Percentiles rank a stretch among this genome's conserved stretches.
Conservation (phyloP, 2,888 invertebrate species). For the Helobdella robusta region DNA sequence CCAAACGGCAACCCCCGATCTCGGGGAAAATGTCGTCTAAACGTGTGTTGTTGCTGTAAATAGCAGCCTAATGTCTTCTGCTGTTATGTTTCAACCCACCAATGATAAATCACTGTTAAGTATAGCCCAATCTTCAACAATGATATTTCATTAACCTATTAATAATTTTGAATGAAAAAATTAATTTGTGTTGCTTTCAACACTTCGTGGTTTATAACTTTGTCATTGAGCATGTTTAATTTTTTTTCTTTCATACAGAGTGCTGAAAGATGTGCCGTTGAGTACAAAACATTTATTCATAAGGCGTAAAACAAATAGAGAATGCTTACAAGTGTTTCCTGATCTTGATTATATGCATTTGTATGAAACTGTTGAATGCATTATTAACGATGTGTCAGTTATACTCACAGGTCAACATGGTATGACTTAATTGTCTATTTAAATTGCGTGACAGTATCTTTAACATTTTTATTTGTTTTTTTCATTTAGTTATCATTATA, state of each 20-base stretch:
- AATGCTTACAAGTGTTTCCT: constrained; percentile 80
- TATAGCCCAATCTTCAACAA: no score
- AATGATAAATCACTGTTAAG: no score
- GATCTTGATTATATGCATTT: constrained; percentile 92
- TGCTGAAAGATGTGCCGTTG: constrained; percentile 88
- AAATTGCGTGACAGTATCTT: neutral
- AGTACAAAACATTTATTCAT: constrained; percentile 76
- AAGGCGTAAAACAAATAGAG: constrained; percentile 69
- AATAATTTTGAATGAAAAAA: neutral
- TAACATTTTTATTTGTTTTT: neutral
- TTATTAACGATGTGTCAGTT: constrained; percentile 84
- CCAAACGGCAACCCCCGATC: no score
- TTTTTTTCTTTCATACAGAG: constrained; percentile 57
- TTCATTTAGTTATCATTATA: neutral
- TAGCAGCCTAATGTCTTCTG: no score
- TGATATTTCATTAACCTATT: neutral
- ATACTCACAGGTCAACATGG: constrained; percentile 65
- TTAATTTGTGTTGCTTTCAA: no score
- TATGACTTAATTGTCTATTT: constrained; percentile 16
- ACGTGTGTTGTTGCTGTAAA: no score
- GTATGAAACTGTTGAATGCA: constrained; percentile 76
- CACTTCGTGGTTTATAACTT: neutral
- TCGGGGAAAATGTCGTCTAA: no score
- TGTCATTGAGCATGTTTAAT: neutral
- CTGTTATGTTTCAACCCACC: no score